phyloP scores from a whole-genome alignment of 1,140 invertebrate genomes.

The Brevipalpus yothersi region DNA sequence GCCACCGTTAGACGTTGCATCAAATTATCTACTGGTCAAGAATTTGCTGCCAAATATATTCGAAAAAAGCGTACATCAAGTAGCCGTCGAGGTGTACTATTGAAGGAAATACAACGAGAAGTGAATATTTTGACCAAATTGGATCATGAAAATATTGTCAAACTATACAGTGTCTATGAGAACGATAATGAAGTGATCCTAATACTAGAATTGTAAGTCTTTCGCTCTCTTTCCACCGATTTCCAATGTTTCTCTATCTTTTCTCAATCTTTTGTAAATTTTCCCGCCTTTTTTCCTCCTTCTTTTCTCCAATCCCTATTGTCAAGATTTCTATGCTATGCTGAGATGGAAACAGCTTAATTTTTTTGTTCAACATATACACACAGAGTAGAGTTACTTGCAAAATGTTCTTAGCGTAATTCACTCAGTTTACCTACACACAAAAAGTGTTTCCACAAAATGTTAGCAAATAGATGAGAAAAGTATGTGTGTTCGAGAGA shows the following conservation, averaged over 20 bases:
- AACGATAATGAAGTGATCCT: constrained; percentile 55
- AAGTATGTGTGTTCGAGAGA: too few relatives aligned
- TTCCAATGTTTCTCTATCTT: neutral
- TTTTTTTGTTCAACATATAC: too few relatives aligned
- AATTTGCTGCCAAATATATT: constrained; percentile 87
- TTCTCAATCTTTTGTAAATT: neutral
- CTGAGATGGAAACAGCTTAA: too few relatives aligned
- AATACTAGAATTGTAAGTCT: constrained; percentile 40
- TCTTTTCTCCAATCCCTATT: neutral
- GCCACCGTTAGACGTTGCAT: constrained; percentile 70
- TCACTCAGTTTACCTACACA: too few relatives aligned
- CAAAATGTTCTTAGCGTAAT: too few relatives aligned
- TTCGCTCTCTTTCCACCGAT: neutral
- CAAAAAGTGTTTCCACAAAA: too few relatives aligned
- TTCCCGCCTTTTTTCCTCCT: too few relatives aligned
- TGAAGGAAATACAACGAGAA: neutral
- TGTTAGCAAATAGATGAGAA: too few relatives aligned
- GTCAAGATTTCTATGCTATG: too few relatives aligned
- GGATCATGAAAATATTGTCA: constrained; percentile 49
- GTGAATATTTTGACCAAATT: constrained; percentile 34
- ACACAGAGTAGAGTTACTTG: too few relatives aligned
- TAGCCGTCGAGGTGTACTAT: neutral
- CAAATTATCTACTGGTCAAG: constrained; percentile 48
- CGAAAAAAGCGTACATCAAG: constrained; percentile 44
- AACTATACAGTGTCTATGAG: constrained; percentile 64